Base-by-base conservation (phyloP, 2,888 invertebrate genomes). In the Plagiodera versicolora region DNA sequence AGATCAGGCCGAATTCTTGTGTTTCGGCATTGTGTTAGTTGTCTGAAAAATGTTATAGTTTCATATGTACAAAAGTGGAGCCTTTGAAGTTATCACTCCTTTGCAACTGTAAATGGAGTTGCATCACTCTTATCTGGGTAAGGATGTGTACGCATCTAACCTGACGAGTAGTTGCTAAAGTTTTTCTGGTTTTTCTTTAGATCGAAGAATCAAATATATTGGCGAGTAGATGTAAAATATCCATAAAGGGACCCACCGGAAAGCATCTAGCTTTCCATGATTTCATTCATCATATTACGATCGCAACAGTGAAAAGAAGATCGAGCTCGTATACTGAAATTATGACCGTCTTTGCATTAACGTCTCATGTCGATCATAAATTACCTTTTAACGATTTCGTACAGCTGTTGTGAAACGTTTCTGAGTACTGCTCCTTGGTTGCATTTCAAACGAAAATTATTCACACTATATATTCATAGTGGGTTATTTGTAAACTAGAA, bases 321-420 rank as follows among this genome's bases (percentile, higher is more conserved):
- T 75, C 76, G 74, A 74, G 74, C 72, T 74, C 75, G 72, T 73
- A 76, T 73, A 76, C 75, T 76, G 79, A 80, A 80, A 80, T 78
- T 80, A 79, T 80, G 79, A 80, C 76, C 78, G 77, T 79, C 77
- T 78, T 72, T 77, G 78, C 79, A 78, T 80, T 80, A 79, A 80
- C 74, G 77, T 72, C 71, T 56, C 79, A 80, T 74, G 77, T 72
- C 71, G 57, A 74, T 70, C 76, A 72, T 80, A 80, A 80, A 80
- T 80, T 79, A 79, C 74, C 74, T 70, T 79, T 80, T 80, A 80
- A 80, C 79, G 79, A 79, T 79, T 78, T 73, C 76, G 72, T 79
- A 79, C 79, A 79, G 79, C 79, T 79, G 80, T 80, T 79, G 78
- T 74, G 75, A 77, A 79, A 77, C 77, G 77, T 78, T 77, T 74